Evolutionary conservation across 1,140 invertebrate species (phyloP).

Genomic region (Geopemphigus sp.): DNA sequence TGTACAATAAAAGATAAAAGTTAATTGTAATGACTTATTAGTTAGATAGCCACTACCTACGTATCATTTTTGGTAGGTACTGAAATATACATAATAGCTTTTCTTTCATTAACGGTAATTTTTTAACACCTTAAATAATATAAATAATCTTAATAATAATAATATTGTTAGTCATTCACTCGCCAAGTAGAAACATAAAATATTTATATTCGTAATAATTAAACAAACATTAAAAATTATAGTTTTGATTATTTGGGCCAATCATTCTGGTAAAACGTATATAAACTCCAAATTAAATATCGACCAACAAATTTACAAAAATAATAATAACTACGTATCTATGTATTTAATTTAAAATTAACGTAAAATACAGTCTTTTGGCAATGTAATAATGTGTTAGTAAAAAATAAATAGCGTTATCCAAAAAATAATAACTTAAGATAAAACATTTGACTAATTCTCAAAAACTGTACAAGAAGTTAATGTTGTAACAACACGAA

Average conservation of each 20-base stretch:
- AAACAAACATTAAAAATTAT: constrained; percentile 37
- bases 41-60: constrained; percentile 3
- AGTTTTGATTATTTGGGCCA: constrained; percentile 32
- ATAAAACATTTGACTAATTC: constrained; percentile 33
- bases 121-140: neutral
- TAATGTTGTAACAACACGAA: constrained; percentile 27
- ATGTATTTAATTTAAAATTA: constrained; percentile 42
- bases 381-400: constrained; percentile 50
- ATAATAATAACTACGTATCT: constrained; percentile 22
- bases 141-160: constrained; percentile 4
- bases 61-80: constrained; percentile 25
- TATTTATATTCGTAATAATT: neutral
- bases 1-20: constrained; percentile 3
- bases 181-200: constrained; percentile 20
- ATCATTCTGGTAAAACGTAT: constrained; percentile 38
- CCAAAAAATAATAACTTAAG: constrained; percentile 32
- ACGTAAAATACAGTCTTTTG: constrained; percentile 49
- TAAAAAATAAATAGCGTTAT: constrained; percentile 43
- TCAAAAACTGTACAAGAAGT: constrained; percentile 42
- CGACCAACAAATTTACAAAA: constrained; percentile 43
- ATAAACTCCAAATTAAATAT: constrained; percentile 12
- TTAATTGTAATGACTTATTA: constrained; percentile 20
- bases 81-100: neutral
- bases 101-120: neutral
- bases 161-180: constrained; percentile 39